Evolutionary conservation across 2,797 vertebrate species (phyloP).

Genomic region (Chelmon rostratus): DNA sequence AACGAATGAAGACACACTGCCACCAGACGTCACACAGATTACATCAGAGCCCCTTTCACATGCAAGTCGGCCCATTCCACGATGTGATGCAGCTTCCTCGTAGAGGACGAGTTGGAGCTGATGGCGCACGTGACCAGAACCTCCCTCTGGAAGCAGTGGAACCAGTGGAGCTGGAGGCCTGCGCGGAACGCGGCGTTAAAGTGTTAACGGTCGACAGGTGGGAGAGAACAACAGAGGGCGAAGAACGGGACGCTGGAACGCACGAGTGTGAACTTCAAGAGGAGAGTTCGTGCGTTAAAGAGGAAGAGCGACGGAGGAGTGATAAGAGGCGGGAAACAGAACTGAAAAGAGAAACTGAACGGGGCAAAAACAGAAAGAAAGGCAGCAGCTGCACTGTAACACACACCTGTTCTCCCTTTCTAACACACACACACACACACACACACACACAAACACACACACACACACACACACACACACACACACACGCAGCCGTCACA

Average conservation of each 20-base stretch:
- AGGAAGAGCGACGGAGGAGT: not conserved
- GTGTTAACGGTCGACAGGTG: constrained; percentile 49
- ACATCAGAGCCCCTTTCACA: not conserved
- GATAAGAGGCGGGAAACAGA: fast-evolving
- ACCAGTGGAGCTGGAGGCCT: constrained; percentile 12
- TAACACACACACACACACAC: not conserved
- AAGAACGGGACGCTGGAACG: constrained; percentile 6
- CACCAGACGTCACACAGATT: too few species aligned
- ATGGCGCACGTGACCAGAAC: not conserved
- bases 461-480: not conserved
- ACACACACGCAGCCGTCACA: not conserved
- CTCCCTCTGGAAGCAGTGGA: constrained; percentile 31
- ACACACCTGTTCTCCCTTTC: constrained; percentile 28
- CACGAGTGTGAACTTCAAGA: constrained; percentile 17
- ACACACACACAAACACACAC: not conserved
- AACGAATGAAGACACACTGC: too few species aligned
- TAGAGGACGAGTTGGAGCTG: not conserved
- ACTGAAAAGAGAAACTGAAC: not conserved
- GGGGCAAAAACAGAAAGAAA: not conserved
- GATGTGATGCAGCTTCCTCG: too few species aligned
- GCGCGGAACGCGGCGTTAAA: constrained; percentile 25
- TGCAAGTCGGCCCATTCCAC: not conserved
- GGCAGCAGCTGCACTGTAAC: constrained; percentile 22
- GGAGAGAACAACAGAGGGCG: not conserved
- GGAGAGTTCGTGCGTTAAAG: not conserved